Conservation (phyloP, 2,113 vertebrate genomes). For the Microcebus murinus region DNA sequence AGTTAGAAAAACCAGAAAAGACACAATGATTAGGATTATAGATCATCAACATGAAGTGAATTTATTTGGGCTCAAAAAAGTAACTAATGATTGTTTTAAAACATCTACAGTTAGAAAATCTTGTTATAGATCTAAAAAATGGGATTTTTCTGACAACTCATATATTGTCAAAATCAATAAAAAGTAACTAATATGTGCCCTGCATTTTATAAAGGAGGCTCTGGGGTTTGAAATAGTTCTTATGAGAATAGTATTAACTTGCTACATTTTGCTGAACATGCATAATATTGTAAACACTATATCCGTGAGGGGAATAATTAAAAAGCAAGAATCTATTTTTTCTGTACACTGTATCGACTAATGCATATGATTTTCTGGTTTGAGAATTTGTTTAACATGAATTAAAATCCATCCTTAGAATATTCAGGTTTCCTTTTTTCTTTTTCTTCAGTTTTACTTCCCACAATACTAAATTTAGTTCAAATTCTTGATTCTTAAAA, state of each 20-base stretch:
- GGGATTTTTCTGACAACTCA: slow-evolving; percentile 56
- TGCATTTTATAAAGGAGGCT: slow-evolving; percentile 44
- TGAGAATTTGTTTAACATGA: slow-evolving; percentile 61
- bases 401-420: slow-evolving; percentile 61
- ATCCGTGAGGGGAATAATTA: slow-evolving; percentile 34
- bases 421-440: neutral
- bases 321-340: slow-evolving; percentile 56
- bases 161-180: slow-evolving; percentile 73
- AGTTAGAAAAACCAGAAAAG: slow-evolving; percentile 29
- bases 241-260: slow-evolving; percentile 55
- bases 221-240: slow-evolving; percentile 53
- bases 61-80: slow-evolving; percentile 51
- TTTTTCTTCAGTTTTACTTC: neutral
- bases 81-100: slow-evolving; percentile 64
- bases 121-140: slow-evolving; percentile 64
- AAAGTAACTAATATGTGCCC: slow-evolving; percentile 34
- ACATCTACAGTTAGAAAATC: slow-evolving; percentile 38
- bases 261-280: slow-evolving; percentile 62
- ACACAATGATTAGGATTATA: slow-evolving; percentile 39
- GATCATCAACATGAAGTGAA: slow-evolving; percentile 50
- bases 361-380: slow-evolving; percentile 32
- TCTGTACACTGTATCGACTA: slow-evolving; percentile 16
- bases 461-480: neutral
- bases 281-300: slow-evolving; percentile 45
- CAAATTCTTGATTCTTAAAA: slow-evolving; percentile 30